Percentiles rank a stretch among this genome's conserved stretches.
phyloP scores from a whole-genome alignment of 23 tunicate species.

The Clavelina lepadiformis region DNA sequence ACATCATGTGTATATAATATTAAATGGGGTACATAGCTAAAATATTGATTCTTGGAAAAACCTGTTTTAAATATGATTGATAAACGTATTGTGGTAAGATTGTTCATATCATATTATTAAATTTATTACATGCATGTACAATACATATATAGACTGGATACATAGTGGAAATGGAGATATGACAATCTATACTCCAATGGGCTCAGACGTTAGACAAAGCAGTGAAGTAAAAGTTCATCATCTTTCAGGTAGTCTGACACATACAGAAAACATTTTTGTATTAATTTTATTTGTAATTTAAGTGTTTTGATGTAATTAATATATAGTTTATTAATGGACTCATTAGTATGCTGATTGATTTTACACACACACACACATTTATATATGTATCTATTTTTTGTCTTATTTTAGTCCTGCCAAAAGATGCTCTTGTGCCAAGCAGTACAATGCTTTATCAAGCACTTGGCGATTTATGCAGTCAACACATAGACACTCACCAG shows the following conservation, averaged over 20 bases:
- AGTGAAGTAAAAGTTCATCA: slow-evolving; percentile 19
- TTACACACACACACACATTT: neutral
- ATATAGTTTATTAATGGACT: neutral
- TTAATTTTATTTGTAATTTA: neutral
- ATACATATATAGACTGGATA: slow-evolving; percentile 62
- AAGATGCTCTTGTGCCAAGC: too few relatives aligned
- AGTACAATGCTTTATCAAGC: slow-evolving; percentile 58
- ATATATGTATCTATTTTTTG: too few relatives aligned
- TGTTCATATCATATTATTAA: too few relatives aligned
- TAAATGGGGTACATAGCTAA: too few relatives aligned
- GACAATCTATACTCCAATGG: slow-evolving; percentile 58
- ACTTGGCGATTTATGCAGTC: slow-evolving; percentile 59
- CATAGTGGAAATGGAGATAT: slow-evolving; percentile 48
- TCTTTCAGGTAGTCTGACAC: slow-evolving; percentile 34
- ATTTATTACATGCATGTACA: too few relatives aligned
- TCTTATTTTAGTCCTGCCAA: too few relatives aligned
- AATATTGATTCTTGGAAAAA: too few relatives aligned
- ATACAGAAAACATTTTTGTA: neutral
- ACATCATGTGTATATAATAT: neutral
- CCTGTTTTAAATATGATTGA: too few relatives aligned
- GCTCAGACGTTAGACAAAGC: slow-evolving; percentile 23
- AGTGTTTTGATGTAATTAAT: neutral
- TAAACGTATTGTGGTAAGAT: too few relatives aligned
- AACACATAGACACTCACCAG: slow-evolving; percentile 73
- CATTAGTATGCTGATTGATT: neutral